phyloP scores from a whole-genome alignment of 2,888 invertebrate species.

The Endotricha flammealis region DNA sequence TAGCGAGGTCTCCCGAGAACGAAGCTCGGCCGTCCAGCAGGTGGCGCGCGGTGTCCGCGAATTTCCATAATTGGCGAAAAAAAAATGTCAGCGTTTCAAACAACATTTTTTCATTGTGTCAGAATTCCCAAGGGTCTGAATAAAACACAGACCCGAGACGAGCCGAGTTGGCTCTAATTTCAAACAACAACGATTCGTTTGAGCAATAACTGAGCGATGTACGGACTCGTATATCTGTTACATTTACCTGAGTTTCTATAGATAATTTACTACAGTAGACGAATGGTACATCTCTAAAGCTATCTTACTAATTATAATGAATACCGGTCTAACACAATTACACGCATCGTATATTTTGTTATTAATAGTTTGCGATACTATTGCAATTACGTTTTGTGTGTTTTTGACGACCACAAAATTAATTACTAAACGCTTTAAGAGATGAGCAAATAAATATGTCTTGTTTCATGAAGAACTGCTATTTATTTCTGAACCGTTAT shows the following conservation, averaged over 20 bases:
- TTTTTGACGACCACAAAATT: no score
- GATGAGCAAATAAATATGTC: no score
- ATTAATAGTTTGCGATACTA: no score
- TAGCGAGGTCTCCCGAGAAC: conserved; percentile 34
- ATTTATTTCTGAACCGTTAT: conserved; percentile 12
- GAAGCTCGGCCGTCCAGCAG: conserved; percentile 37
- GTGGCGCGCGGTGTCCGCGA: conserved; percentile 50
- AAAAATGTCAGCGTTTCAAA: conserved; percentile 56
- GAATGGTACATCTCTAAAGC: no score
- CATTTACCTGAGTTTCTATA: no score
- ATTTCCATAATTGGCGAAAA: conserved; percentile 62
- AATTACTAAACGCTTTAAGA: no score
- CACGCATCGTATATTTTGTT: no score
- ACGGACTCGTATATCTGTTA: conserved; percentile 39
- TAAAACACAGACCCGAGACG: conserved; percentile 61
- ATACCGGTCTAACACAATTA: no score
- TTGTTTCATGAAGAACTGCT: conserved; percentile 2
- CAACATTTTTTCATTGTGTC: conserved; percentile 65
- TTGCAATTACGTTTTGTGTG: no score
- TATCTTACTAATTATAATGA: no score
- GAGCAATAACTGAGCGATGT: conserved; percentile 30
- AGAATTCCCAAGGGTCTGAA: conserved; percentile 61
- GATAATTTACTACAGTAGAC: no score
- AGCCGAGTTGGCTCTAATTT: conserved; percentile 58
- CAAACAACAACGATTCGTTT: conserved; percentile 46